phyloP scores from a whole-genome alignment of 2,888 invertebrate genomes.

The Iselma pallidipennis region DNA sequence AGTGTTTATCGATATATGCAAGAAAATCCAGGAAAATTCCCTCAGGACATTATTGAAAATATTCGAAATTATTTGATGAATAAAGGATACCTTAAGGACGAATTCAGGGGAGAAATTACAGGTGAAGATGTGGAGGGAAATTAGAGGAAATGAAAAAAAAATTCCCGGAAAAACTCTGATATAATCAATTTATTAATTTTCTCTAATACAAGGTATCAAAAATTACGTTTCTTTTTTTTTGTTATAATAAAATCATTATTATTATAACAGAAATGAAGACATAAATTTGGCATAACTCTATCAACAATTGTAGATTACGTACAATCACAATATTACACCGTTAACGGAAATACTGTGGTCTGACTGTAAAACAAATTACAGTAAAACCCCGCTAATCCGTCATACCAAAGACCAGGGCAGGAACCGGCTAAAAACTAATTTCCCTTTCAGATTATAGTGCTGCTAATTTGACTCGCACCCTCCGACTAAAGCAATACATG shows the following conservation, averaged over 20 bases:
- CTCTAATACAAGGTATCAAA: slow-evolving; percentile 16
- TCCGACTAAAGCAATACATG: too few species aligned
- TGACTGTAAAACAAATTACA: background rate
- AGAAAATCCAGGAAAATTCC: slow-evolving; percentile 73
- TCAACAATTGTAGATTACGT: background rate
- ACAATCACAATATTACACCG: background rate
- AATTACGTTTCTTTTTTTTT: slow-evolving; percentile 5
- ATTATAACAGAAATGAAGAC: background rate
- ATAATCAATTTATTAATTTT: slow-evolving; percentile 8
- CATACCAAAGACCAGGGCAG: background rate
- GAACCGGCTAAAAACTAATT: background rate
- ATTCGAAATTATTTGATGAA: slow-evolving; percentile 69
- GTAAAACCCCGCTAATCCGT: too few species aligned
- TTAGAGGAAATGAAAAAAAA: background rate
- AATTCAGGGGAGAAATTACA: background rate
- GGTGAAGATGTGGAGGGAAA: too few species aligned
- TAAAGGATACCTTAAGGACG: slow-evolving; percentile 67
- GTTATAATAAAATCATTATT: background rate
- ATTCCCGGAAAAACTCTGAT: background rate
- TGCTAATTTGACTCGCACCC: too few species aligned
- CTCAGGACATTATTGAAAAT: slow-evolving; percentile 67
- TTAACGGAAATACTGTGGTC: background rate
- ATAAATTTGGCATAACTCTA: slow-evolving; percentile 5
- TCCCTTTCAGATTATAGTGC: slow-evolving; percentile 1
- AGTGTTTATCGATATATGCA: slow-evolving; percentile 77